These are phyloP conservation scores for Orbicella faveolata DNA, from an alignment of 64 coral and sea anemone genomes.

Conservation along the genomic window DNA sequence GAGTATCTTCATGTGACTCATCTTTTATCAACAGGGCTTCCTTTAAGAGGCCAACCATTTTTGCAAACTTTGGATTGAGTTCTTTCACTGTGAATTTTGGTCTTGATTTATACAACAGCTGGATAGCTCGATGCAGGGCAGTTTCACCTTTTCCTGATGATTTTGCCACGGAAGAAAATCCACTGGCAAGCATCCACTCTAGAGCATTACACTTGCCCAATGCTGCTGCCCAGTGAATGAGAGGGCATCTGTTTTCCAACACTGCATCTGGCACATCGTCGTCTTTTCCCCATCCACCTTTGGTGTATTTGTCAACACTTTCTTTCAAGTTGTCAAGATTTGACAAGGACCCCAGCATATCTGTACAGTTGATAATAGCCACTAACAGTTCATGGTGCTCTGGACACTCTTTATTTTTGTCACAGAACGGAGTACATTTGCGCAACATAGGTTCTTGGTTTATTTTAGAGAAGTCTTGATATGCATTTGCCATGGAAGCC, in stretches of 20 bases:
- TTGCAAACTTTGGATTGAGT: conserved; percentile 88
- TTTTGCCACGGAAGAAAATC: conserved; percentile 73
- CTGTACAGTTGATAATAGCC: conserved; percentile 93
- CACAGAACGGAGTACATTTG: conserved; percentile 97
- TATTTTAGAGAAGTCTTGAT: conserved; percentile 50
- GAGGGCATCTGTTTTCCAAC: conserved; percentile 77
- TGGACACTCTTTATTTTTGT: conserved; percentile 88
- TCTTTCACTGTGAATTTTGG: conserved; percentile 93
- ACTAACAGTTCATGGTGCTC: conserved; percentile 94
- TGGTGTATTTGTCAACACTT: conserved; percentile 83
- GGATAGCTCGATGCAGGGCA: conserved; percentile 79
- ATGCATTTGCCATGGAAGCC: conserved; percentile 31
- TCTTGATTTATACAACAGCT: conserved; percentile 74
- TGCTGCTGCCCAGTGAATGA: conserved; percentile 95
- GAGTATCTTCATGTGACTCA: conserved; percentile 89
- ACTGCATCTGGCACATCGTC: conserved; percentile 95
- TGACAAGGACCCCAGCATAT: conserved; percentile 89
- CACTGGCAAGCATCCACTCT: conserved; percentile 94
- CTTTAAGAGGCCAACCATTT: conserved; percentile 79
- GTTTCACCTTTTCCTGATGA: conserved; percentile 85
- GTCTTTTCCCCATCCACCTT: conserved; percentile 93
- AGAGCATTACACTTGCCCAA: conserved; percentile 92
- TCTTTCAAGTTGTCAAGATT: conserved; percentile 91
- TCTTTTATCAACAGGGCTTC: conserved; percentile 87
- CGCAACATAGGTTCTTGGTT: conserved; percentile 75